phyloP scores from a whole-genome alignment of 2,113 vertebrate genomes.

The Amblyopsis rosae region DNA sequence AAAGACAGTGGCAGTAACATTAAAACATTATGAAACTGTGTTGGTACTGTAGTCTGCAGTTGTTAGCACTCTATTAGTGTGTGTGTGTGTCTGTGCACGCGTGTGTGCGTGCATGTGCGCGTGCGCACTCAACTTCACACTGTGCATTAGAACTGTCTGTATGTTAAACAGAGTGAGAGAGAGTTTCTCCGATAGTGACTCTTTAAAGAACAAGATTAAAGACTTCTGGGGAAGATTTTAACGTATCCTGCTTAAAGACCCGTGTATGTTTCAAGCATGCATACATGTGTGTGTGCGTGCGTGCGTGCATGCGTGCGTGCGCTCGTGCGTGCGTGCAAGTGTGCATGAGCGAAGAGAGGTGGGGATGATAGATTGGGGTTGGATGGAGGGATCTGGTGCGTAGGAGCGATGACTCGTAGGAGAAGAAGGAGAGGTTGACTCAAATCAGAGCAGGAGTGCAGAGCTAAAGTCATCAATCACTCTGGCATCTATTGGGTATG shows the following conservation, averaged over 20 bases:
- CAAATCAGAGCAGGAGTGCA: conserved; percentile 34
- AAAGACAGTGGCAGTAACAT: not conserved
- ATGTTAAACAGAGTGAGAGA: conserved; percentile 12
- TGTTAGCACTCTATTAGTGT: not conserved
- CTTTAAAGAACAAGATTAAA: conserved; percentile 39
- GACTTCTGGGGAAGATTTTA: conserved; percentile 22
- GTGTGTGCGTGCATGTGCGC: conserved; percentile 16
- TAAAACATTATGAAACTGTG: not conserved
- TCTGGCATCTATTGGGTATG: conserved; percentile 63
- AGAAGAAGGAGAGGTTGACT: conserved; percentile 33
- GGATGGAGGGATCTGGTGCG: not conserved
- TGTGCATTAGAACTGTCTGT: conserved; percentile 11
- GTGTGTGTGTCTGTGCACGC: not conserved
- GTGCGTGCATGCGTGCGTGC: not conserved
- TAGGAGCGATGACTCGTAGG: conserved; percentile 53
- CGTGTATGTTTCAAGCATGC: conserved; percentile 1
- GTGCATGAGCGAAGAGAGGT: conserved; percentile 20
- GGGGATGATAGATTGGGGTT: conserved; percentile 12
- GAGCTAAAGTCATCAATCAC: conserved; percentile 67
- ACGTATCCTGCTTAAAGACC: conserved; percentile 22
- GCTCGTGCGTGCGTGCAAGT: not conserved
- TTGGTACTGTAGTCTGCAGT: not conserved
- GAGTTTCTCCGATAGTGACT: conserved; percentile 43
- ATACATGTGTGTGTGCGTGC: conserved; percentile 1
- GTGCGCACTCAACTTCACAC: not conserved